Evolutionary conservation across 2,797 vertebrate genomes (phyloP).

Genomic region (Strix occidentalis): DNA sequence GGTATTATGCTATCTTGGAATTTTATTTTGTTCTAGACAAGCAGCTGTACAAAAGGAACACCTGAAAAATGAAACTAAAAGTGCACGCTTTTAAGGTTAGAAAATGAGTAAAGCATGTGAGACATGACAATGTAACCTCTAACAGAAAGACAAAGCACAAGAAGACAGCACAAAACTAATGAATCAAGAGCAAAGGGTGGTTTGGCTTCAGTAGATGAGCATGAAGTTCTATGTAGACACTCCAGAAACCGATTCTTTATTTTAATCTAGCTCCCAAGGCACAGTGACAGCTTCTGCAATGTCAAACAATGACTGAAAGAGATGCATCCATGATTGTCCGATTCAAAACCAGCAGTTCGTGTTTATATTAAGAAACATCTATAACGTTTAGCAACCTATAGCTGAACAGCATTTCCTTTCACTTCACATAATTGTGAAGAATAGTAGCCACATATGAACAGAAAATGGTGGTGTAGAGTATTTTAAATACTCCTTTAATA

Average conservation of each 20-base stretch:
- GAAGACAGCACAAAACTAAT: neutral
- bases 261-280: neutral
- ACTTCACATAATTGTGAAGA: neutral
- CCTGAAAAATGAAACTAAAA: neutral
- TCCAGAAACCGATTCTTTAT: neutral
- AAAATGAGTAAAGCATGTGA: neutral
- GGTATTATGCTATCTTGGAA: neutral
- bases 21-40: neutral
- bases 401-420: neutral
- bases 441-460: neutral
- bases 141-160: neutral
- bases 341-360: neutral
- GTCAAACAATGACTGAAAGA: neutral
- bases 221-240: neutral
- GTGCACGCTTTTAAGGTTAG: neutral
- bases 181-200: neutral
- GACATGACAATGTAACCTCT: neutral
- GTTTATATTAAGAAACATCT: neutral
- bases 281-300: neutral
- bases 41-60: neutral
- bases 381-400: accelerated
- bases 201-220: neutral
- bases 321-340: neutral
- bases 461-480: neutral
- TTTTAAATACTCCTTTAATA: neutral